A percentile compares a stretch with the other conserved stretches of the same genome.
These are phyloP conservation scores for Sinella curviseta DNA, from an alignment of 1,140 invertebrate species.

Conservation along the genomic window DNA sequence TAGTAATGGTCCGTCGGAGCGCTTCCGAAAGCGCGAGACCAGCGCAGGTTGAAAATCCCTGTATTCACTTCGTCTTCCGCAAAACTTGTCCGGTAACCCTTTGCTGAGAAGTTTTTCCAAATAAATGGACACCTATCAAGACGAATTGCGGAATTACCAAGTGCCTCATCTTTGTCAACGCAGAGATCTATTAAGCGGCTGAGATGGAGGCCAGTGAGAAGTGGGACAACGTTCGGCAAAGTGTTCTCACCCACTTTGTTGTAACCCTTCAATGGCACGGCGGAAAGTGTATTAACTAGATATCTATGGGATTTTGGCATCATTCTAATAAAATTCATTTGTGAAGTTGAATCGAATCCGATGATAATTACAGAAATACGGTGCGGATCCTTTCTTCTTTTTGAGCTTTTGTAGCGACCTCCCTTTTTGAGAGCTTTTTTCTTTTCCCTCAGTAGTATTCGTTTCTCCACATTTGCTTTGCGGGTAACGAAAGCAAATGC, in stretches of 20 bases:
- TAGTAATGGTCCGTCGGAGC: conserved; percentile 59
- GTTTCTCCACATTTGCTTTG: not conserved
- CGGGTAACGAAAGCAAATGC: not conserved
- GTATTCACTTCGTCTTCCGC: conserved; percentile 58
- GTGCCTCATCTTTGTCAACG: conserved; percentile 26
- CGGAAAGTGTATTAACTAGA: conserved; percentile 1
- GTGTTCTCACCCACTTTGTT: conserved; percentile 52
- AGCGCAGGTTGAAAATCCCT: conserved; percentile 58
- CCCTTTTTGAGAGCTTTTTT: not conserved
- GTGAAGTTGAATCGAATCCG: conserved; percentile 11
- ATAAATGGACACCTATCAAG: conserved; percentile 57
- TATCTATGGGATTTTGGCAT: conserved; percentile 21
- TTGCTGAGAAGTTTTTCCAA: conserved; percentile 58
- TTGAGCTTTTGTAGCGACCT: not conserved
- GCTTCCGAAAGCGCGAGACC: conserved; percentile 55
- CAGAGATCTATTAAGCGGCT: not conserved
- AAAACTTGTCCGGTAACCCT: conserved; percentile 58
- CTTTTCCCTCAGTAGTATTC: not conserved
- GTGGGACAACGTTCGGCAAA: conserved; percentile 50
- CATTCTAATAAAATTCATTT: conserved; percentile 27
- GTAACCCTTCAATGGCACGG: conserved; percentile 42
- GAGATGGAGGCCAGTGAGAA: conserved; percentile 42
- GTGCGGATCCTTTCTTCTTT: not conserved
- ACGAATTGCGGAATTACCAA: conserved; percentile 48
- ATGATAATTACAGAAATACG: not conserved